Conservation (phyloP, 2,797 vertebrate species). For the Diplodus sargus region DNA sequence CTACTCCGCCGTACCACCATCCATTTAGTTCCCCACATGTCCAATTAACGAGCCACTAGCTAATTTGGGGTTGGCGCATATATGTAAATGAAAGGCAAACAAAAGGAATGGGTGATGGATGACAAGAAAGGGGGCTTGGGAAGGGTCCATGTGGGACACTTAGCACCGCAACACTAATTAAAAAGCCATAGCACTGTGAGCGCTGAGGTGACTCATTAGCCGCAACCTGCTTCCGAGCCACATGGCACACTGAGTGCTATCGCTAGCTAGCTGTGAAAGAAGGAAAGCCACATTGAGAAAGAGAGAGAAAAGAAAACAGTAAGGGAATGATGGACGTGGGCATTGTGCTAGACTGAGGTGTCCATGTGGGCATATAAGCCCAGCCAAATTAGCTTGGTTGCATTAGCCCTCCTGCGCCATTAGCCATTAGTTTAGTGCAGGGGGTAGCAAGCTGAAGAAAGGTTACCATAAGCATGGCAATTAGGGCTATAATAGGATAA, state of each 20-base stretch:
- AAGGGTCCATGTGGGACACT: slow-evolving; percentile 82
- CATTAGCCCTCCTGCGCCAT: slow-evolving; percentile 75
- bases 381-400: slow-evolving; percentile 75
- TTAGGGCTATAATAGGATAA: slow-evolving; percentile 84
- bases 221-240: slow-evolving; percentile 70
- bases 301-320: slow-evolving; percentile 28
- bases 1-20: slow-evolving; percentile 60
- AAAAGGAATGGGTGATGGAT: slow-evolving; percentile 84
- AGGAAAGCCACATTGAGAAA: slow-evolving; percentile 43
- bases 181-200: slow-evolving; percentile 84
- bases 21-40: slow-evolving; percentile 81
- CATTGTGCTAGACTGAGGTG: slow-evolving; percentile 68
- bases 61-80: slow-evolving; percentile 83
- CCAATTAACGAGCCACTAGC: slow-evolving; percentile 82
- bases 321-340: slow-evolving; percentile 69
- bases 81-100: slow-evolving; percentile 86
- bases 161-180: slow-evolving; percentile 85
- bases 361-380: slow-evolving; percentile 72
- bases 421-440: slow-evolving; percentile 76
- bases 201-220: slow-evolving; percentile 83
- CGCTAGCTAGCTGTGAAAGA: slow-evolving; percentile 55
- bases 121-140: slow-evolving; percentile 66
- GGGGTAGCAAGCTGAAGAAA: slow-evolving; percentile 74
- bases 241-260: slow-evolving; percentile 48
- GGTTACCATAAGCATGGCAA: slow-evolving; percentile 82